A percentile compares a stretch with the other conserved stretches of the same genome.
phyloP scores from a whole-genome alignment of 2,888 invertebrate species.

The Perizoma affinitatum region DNA sequence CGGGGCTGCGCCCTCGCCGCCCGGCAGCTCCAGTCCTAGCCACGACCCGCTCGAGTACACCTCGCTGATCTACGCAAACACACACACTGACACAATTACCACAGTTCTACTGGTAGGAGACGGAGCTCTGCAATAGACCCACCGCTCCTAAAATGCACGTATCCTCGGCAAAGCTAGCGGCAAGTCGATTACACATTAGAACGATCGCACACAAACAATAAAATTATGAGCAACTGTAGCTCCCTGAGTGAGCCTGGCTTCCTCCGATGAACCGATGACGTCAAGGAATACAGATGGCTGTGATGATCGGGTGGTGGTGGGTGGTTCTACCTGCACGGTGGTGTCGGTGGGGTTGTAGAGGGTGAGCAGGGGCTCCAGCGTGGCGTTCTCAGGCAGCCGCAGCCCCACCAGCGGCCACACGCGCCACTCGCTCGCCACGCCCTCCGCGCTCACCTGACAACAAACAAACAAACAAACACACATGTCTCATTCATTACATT shows the following conservation, averaged over 20 bases:
- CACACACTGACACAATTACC: too few relatives aligned
- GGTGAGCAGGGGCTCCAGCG: slow-evolving; percentile 93
- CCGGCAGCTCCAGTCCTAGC: slow-evolving; percentile 95
- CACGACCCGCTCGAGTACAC: slow-evolving; percentile 95
- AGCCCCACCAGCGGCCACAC: slow-evolving; percentile 95
- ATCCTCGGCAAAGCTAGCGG: too few relatives aligned
- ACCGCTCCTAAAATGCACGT: too few relatives aligned
- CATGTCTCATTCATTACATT: not conserved
- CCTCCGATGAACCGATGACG: too few relatives aligned
- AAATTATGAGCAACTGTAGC: too few relatives aligned
- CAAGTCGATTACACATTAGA: too few relatives aligned
- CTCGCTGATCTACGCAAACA: slow-evolving; percentile 87
- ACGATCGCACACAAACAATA: too few relatives aligned
- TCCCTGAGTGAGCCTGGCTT: too few relatives aligned
- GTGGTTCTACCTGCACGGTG: slow-evolving; percentile 87
- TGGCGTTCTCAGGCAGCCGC: slow-evolving; percentile 95
- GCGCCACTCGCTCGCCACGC: slow-evolving; percentile 95
- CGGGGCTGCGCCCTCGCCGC: slow-evolving; percentile 90
- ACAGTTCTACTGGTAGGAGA: too few relatives aligned
- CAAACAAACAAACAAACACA: not conserved
- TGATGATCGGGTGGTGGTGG: too few relatives aligned
- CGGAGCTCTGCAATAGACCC: too few relatives aligned
- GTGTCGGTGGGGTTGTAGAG: slow-evolving; percentile 97
- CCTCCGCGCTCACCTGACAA: slow-evolving; percentile 90
- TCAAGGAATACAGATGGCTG: too few relatives aligned